These are phyloP conservation scores for Loriculus beryllinus DNA, from an alignment of 2,797 vertebrate species.

Conservation along the genomic window DNA sequence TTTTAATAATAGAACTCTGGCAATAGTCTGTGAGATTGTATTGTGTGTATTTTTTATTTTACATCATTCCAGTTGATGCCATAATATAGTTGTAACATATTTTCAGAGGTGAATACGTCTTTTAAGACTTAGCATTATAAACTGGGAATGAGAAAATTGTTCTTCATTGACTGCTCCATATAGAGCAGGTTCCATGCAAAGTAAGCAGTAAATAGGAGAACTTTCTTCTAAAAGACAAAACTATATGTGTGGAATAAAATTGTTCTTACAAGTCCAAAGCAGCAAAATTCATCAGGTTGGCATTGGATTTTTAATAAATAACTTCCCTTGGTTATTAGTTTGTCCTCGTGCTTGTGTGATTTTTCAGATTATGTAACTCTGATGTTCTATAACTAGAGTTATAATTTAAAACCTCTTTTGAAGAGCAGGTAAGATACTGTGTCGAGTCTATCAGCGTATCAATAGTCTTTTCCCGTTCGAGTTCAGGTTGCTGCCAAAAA, in stretches of 20 bases:
- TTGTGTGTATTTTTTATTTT: neutral
- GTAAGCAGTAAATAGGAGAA: neutral
- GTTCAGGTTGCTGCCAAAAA: neutral
- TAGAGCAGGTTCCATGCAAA: neutral
- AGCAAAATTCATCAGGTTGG: neutral
- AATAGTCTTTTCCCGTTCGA: neutral
- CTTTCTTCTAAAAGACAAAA: neutral
- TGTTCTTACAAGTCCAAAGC: neutral
- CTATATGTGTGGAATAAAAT: neutral
- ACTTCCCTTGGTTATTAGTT: neutral
- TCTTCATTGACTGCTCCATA: neutral
- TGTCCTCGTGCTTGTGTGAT: neutral
- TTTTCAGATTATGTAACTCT: neutral
- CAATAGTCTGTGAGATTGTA: neutral
- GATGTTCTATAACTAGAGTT: neutral
- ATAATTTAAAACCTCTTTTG: neutral
- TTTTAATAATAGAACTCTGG: neutral
- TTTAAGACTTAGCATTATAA: neutral
- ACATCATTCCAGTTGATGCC: neutral
- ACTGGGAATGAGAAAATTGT: neutral
- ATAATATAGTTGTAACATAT: neutral
- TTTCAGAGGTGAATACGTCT: neutral
- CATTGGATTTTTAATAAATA: neutral
- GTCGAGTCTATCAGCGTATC: no score
- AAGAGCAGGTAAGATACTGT: neutral